Evolutionary conservation across 2,797 vertebrate species (phyloP).

Genomic region (Geotrypetes seraphini): DNA sequence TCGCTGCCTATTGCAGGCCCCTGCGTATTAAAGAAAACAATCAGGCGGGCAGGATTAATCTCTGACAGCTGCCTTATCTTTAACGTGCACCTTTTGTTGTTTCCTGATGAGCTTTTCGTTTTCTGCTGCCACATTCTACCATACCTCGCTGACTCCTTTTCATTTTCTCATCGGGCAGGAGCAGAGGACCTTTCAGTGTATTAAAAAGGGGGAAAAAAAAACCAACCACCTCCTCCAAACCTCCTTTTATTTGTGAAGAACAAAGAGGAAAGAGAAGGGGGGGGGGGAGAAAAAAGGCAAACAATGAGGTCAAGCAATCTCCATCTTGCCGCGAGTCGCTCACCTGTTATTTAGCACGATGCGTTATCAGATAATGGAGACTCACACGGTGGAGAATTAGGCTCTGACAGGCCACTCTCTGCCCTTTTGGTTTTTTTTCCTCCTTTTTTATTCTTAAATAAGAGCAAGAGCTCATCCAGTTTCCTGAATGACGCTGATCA

Average conservation of each 20-base stretch:
- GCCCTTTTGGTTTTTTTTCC: too few relatives aligned
- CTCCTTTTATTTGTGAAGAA: conserved; percentile 99
- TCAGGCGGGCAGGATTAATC: conserved; percentile 98
- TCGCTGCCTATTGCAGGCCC: conserved; percentile 97
- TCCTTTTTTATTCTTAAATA: too few relatives aligned
- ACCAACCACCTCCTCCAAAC: too few relatives aligned
- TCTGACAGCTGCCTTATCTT: conserved; percentile 99
- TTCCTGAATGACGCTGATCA: conserved; percentile 62
- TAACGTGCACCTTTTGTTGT: conserved; percentile 99
- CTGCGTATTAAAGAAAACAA: conserved; percentile 99
- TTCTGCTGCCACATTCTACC: conserved; percentile 86
- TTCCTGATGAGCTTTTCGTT: conserved; percentile 99
- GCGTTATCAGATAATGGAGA: conserved; percentile 82
- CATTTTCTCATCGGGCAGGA: conserved; percentile 91
- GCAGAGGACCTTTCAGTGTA: conserved; percentile 98
- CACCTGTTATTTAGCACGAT: conserved; percentile 90
- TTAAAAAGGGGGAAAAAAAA: too few relatives aligned
- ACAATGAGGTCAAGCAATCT: conserved; percentile 99
- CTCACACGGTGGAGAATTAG: conserved; percentile 61
- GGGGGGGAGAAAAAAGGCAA: conserved; percentile 75
- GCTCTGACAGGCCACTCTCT: conserved; percentile 51
- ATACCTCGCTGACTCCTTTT: conserved; percentile 99
- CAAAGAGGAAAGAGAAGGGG: conserved; percentile 63
- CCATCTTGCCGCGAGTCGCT: conserved; percentile 94
- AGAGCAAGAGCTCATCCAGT: conserved; percentile 23